phyloP scores from a whole-genome alignment of 2,888 invertebrate genomes.

The Catonia carolina region DNA sequence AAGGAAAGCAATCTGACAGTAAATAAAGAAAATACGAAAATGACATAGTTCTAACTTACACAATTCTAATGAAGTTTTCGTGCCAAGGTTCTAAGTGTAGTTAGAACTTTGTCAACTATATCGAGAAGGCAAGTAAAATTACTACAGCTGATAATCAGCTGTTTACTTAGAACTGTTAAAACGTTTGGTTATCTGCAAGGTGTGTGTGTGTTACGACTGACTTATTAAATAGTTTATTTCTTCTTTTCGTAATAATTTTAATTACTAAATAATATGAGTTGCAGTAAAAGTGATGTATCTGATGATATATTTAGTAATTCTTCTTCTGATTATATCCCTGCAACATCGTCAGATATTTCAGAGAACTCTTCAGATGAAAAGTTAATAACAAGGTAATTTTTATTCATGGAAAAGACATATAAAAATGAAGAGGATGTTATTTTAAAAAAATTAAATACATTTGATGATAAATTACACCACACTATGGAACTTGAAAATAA shows the following conservation, averaged over 20 bases:
- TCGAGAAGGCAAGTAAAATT: too few relatives aligned
- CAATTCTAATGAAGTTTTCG: neutral
- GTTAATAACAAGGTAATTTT: neutral
- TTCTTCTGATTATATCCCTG: neutral
- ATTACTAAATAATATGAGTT: neutral
- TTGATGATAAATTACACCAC: too few relatives aligned
- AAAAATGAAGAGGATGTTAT: too few relatives aligned
- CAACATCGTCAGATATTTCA: constrained; percentile 1
- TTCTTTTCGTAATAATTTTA: too few relatives aligned
- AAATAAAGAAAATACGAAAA: neutral
- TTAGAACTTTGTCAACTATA: constrained; percentile 1
- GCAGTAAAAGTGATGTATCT: neutral
- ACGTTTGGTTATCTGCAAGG: too few relatives aligned
- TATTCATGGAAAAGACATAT: neutral
- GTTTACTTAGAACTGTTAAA: too few relatives aligned
- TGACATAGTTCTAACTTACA: neutral
- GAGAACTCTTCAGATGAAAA: neutral
- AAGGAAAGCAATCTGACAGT: neutral
- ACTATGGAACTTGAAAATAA: too few relatives aligned
- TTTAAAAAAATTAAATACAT: too few relatives aligned
- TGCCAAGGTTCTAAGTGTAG: constrained; percentile 1
- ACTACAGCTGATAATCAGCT: too few relatives aligned
- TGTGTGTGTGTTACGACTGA: too few relatives aligned
- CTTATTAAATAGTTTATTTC: too few relatives aligned
- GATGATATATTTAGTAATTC: neutral